phyloP scores from a whole-genome alignment of 2,113 vertebrate species.

The Thamnaconus septentrionalis region DNA sequence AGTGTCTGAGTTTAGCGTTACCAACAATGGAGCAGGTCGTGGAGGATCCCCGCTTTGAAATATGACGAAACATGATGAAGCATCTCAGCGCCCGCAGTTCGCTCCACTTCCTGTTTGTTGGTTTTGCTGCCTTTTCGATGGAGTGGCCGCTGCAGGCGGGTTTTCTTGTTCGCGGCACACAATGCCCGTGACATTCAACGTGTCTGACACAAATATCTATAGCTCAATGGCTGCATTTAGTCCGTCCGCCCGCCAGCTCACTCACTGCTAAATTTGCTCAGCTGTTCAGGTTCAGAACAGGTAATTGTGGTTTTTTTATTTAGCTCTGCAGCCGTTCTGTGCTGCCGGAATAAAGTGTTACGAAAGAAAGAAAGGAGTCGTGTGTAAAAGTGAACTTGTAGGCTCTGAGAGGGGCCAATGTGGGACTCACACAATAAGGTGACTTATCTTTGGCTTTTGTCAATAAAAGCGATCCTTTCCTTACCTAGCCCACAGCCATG shows the following conservation, averaged over 20 bases:
- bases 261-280: background rate
- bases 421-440: no score
- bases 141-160: no score
- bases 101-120: background rate
- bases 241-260: background rate
- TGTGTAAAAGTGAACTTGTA: background rate
- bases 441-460: background rate
- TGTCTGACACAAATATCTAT: constrained; percentile 10
- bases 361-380: no score
- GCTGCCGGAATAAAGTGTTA: background rate
- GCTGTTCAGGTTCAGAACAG: background rate
- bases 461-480: background rate
- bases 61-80: background rate
- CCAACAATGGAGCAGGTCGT: background rate
- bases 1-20: background rate
- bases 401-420: constrained; percentile 2
- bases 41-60: background rate
- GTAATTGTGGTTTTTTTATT: background rate
- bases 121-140: constrained; percentile 3
- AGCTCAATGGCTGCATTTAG: background rate
- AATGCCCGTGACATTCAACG: background rate
- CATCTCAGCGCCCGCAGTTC: background rate
- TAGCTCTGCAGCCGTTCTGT: background rate
- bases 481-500: constrained; percentile 1
- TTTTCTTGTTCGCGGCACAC: background rate